phyloP scores from a whole-genome alignment of 1,140 invertebrate genomes.

The Cardiocondyla obscurior region DNA sequence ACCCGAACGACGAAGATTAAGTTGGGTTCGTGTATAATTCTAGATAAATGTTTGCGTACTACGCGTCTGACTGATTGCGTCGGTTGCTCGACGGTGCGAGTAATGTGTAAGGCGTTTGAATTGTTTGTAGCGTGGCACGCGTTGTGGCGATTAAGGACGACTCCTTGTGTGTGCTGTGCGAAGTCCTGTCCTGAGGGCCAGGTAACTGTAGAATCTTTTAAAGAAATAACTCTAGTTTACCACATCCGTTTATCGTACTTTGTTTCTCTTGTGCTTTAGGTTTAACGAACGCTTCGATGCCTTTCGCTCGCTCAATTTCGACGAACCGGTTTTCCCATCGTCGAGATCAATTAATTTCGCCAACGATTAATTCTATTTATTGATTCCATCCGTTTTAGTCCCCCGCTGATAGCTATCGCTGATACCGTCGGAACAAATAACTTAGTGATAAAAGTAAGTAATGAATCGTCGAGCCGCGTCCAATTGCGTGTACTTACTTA shows the following conservation, averaged over 20 bases:
- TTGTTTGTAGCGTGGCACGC: constrained; percentile 10
- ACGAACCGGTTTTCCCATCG: background rate
- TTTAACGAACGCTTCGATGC: constrained; percentile 8
- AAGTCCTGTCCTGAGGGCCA: background rate
- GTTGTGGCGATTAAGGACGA: background rate
- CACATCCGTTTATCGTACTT: background rate
- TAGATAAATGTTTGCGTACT: constrained; percentile 43
- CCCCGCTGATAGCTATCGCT: too few relatives aligned
- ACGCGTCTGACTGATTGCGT: constrained; percentile 16
- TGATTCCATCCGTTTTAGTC: background rate
- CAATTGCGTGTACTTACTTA: constrained; percentile 23
- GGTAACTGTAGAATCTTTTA: constrained; percentile 18
- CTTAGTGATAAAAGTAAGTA: constrained; percentile 1
- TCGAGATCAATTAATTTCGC: background rate
- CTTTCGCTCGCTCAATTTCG: background rate
- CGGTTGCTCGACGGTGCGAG: constrained; percentile 7
- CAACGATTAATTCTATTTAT: constrained; percentile 24
- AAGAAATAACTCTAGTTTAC: background rate
- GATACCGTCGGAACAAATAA: background rate
- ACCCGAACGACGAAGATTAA: background rate
- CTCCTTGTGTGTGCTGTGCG: constrained; percentile 25
- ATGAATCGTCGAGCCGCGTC: background rate
- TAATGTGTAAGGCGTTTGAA: constrained; percentile 6
- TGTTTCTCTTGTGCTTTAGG: background rate
- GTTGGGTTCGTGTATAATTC: constrained; percentile 28